Evolutionary conservation across 1,140 invertebrate species (phyloP), one percentile per base, ranked within the genome.

Genomic region (Philopotamus ludificatus): DNA sequence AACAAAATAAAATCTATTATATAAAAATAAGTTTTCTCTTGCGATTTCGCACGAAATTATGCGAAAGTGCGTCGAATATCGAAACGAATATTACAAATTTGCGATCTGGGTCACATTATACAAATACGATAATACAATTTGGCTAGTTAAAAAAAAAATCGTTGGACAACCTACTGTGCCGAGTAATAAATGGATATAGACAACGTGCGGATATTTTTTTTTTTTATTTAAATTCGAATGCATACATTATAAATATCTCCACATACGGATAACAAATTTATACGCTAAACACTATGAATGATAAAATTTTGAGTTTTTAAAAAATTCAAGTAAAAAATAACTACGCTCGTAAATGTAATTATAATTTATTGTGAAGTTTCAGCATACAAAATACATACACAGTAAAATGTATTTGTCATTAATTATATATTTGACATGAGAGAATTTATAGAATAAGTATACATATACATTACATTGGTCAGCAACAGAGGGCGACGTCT

Each of bases 361-460:
- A 54, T 57, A 25, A 2, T 57, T 57, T 41, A 15, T 54, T 28
- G 23, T 54, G 8, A 3, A 28, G 8, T 54, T 34, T 41, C 39
- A 60, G 57, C 57, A 60, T 60, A 60, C 57, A 60, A 60, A 60
- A 60, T 60, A 60, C 57, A 60, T 42, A 47, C 44, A 60, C 57
- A 44, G 57, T 60, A 60, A 60, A n/a, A 60, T 45, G 57, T 60
- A 60, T 42, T 60, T 60, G 57, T 60, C 57, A 60, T 60, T 47
- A 47, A 42, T 23, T 47, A 60, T 26, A 26, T 60, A 60, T 47
- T 26, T 60, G 3, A 60, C 26, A 60, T 44, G 34, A 60, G 44
- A 26, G 41, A 60, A 2, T 60, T 54, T 60, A 25, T 42, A 25
- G 44, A 15, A 60, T 60, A 60, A 8, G 26, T 23, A 57, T 39